Base-by-base conservation (phyloP, 2,113 vertebrate genomes). In the Hyaena hyaena region DNA sequence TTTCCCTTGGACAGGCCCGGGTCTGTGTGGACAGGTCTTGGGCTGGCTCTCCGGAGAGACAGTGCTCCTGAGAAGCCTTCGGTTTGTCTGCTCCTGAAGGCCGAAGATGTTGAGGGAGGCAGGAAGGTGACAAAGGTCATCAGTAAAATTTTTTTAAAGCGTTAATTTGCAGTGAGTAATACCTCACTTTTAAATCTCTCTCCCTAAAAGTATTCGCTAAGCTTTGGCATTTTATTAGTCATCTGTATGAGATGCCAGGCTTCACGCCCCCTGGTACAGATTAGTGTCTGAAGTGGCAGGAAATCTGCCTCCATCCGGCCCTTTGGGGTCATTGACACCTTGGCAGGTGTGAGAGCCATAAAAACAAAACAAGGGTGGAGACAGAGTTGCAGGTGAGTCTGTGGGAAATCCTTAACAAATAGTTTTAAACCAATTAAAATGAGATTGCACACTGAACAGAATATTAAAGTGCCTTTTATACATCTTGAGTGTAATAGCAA, bases 41-140 rank as follows among this genome's bases (percentile, higher is more conserved):
- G 48, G 28, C 68, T 85, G 74, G n/a, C n/a, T 69, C 21, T 92
- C 55, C 74, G 26, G 48, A 84, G 63, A 39, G 55, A 55, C 76
- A 16, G 58, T 65, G 24, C 83, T 63, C 74, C 6, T 39, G n/a
- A 63, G 50, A 74, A 55, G 50, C 16, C 31, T 66, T 79, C 23
- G 28, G 1, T 50, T 45, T 91, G 48, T 80, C 92, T 85, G 74
- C 69, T 92, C 58, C 4, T 88, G 33, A 94, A 50, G 53, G 86
- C 63, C 53, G 53, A 48, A 68, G 31, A 21, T 65, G 31, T 14
- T 83, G 43, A 43, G 23, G 80, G 48, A 84, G 53, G 66, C 7
- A 2, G 8, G 68, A 50, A 11, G 31, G 76, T 79, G 73, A 76
- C 45, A 35, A 31, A 19, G 58, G 63, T 58, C 35, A 35, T 58